phyloP scores from a whole-genome alignment of 1,140 invertebrate genomes.

The Bradysia coprophila region DNA sequence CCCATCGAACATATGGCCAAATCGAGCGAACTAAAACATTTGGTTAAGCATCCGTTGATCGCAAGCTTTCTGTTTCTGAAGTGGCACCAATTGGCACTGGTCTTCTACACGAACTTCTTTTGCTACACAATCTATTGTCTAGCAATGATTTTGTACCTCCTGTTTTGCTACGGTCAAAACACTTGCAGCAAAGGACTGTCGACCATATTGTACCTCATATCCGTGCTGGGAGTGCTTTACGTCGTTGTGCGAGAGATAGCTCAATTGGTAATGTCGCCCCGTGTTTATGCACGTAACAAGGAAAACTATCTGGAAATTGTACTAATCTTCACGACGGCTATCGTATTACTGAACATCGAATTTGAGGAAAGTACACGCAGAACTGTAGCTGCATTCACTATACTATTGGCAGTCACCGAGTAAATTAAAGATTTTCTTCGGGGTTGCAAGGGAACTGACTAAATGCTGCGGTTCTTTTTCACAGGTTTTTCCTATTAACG shows the following conservation, averaged over 20 bases:
- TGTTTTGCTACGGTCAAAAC: constrained; percentile 31
- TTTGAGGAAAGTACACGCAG: neutral
- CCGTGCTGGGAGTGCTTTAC: neutral
- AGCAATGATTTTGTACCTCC: constrained; percentile 42
- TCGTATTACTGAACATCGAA: neutral
- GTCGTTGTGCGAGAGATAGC: neutral
- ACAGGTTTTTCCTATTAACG: neutral
- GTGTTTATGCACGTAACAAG: neutral
- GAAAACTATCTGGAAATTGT: neutral
- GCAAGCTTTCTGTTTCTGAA: constrained; percentile 66
- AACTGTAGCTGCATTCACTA: neutral
- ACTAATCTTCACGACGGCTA: neutral
- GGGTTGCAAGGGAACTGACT: no score
- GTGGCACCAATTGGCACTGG: constrained; percentile 53
- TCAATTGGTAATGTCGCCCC: neutral
- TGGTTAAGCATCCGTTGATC: constrained; percentile 60
- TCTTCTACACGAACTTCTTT: constrained; percentile 49
- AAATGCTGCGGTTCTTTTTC: no score
- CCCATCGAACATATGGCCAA: constrained; percentile 43
- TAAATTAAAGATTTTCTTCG: no score
- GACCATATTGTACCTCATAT: neutral
- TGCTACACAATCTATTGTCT: constrained; percentile 52
- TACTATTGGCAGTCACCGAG: neutral
- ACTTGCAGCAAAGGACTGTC: neutral
- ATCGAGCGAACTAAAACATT: constrained; percentile 35